Evolutionary conservation across 1,140 invertebrate genomes (phyloP).

Genomic region (Cepaea nemoralis): DNA sequence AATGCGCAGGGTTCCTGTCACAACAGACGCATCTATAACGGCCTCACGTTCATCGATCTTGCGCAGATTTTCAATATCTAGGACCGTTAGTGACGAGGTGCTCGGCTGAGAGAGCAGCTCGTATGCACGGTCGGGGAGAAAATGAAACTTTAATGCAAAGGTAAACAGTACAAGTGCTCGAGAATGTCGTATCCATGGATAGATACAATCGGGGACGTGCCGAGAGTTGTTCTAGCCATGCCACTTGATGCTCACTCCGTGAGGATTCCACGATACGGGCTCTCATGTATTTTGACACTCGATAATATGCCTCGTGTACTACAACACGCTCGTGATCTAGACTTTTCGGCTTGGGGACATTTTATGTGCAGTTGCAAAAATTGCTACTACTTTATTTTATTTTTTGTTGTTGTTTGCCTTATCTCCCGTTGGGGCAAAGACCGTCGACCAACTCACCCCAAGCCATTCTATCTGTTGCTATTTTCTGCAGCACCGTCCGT

Average conservation of each 20-base stretch:
- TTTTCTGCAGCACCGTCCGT: too few species aligned
- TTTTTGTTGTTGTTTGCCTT: too few species aligned
- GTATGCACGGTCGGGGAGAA: not conserved
- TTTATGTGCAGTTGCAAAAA: too few species aligned
- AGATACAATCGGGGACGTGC: not conserved
- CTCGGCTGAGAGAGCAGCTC: not conserved
- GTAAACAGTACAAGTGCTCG: not conserved
- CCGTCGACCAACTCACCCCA: too few species aligned
- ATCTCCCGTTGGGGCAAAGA: too few species aligned
- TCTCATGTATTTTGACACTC: not conserved
- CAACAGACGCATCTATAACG: too few species aligned
- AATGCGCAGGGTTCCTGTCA: too few species aligned
- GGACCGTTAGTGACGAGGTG: not conserved
- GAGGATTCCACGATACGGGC: not conserved
- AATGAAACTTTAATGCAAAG: not conserved
- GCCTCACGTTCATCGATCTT: too few species aligned
- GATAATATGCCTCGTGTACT: not conserved
- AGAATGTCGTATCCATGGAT: not conserved
- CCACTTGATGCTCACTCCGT: conserved; percentile 1
- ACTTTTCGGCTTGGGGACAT: too few species aligned
- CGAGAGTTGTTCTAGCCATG: not conserved
- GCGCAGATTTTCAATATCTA: too few species aligned
- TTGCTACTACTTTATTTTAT: too few species aligned
- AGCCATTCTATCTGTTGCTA: too few species aligned
- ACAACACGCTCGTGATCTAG: not conserved